Evolutionary conservation across 2,888 invertebrate genomes (phyloP).

Genomic region (Cecidostiba fungosa): DNA sequence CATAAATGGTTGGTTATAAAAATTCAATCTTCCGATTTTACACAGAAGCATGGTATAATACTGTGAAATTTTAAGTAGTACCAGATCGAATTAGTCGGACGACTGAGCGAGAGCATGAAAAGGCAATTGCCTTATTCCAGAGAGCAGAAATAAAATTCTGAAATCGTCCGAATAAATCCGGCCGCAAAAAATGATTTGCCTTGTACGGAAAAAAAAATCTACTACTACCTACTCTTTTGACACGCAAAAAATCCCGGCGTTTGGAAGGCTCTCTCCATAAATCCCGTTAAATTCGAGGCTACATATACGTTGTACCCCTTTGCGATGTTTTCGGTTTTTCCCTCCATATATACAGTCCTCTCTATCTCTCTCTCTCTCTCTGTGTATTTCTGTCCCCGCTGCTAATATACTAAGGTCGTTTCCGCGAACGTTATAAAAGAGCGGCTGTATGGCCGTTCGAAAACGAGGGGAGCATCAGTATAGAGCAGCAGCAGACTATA

Average conservation of each 20-base stretch:
- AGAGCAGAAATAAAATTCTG: not conserved
- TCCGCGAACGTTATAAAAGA: not conserved
- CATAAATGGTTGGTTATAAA: too few relatives aligned
- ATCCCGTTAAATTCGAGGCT: not conserved
- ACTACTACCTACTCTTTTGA: not conserved
- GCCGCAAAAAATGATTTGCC: too few relatives aligned
- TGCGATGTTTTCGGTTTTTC: not conserved
- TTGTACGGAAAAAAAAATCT: not conserved
- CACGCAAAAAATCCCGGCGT: not conserved
- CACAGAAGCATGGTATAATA: not conserved
- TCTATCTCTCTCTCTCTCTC: not conserved
- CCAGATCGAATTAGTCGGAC: not conserved
- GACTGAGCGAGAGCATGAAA: not conserved
- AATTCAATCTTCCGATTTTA: not conserved
- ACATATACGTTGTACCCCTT: not conserved
- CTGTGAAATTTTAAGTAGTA: conserved; percentile 23
- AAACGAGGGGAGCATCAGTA: conserved; percentile 8
- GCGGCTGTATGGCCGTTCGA: not conserved
- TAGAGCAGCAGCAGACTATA: not conserved
- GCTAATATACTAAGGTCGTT: conserved; percentile 39
- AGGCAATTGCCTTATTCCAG: not conserved
- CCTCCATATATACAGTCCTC: not conserved
- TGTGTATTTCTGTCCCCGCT: not conserved
- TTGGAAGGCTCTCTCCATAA: not conserved
- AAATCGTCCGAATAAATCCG: not conserved